Conservation (phyloP, 1,140 invertebrate genomes). For the Drosophila rufa region DNA sequence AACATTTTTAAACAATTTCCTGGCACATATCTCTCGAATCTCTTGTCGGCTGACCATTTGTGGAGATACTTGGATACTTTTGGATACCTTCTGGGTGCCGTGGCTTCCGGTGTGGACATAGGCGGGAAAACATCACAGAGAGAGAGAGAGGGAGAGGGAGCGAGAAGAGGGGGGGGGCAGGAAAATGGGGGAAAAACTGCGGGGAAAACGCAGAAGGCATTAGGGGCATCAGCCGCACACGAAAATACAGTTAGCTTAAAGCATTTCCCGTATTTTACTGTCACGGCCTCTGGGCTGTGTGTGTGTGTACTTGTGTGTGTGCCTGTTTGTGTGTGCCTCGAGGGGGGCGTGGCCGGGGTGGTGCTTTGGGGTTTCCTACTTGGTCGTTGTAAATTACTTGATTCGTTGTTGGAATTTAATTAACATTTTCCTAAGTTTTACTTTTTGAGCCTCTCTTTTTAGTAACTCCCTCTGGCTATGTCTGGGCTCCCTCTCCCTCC, state of each 20-base stretch:
- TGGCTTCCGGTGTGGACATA: constrained; percentile 21
- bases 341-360: constrained; percentile 24
- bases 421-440: constrained; percentile 84
- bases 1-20: not conserved
- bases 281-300: constrained; percentile 39
- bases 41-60: constrained; percentile 55
- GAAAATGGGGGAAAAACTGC: not conserved
- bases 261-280: constrained; percentile 82
- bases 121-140: constrained; percentile 2
- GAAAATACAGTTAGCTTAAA: constrained; percentile 83
- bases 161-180: not conserved
- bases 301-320: constrained; percentile 10
- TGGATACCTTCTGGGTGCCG: constrained; percentile 23
- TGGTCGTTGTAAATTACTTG: constrained; percentile 83
- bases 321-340: constrained; percentile 26
- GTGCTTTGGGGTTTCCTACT: constrained; percentile 80
- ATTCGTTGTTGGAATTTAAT: constrained; percentile 84
- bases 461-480: constrained; percentile 52
- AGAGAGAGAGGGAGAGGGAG: no score
- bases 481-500: constrained; percentile 8
- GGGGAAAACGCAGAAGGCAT: constrained; percentile 45
- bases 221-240: constrained; percentile 75
- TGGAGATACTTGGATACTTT: constrained; percentile 21
- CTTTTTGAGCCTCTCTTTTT: constrained; percentile 73
- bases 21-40: not conserved